These are phyloP conservation scores for Protosalanx chinensis DNA, from an alignment of 2,797 vertebrate species.

Conservation along the genomic window DNA sequence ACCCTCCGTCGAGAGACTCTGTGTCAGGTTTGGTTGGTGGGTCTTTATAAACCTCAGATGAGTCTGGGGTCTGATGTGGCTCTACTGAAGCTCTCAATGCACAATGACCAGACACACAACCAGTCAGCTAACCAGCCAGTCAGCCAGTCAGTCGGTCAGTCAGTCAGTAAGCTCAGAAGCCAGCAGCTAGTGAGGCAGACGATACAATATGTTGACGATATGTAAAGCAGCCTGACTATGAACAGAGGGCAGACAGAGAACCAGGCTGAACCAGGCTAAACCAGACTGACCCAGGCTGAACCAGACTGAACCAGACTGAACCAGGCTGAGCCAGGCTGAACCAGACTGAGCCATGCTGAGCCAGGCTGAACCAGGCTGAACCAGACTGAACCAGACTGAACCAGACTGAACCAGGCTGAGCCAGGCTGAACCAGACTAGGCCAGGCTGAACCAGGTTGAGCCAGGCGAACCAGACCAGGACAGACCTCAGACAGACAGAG, in stretches of 20 bases:
- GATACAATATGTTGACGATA: too few species aligned
- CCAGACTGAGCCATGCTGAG: too few species aligned
- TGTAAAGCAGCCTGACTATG: slow-evolving; percentile 34
- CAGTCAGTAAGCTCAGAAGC: not conserved
- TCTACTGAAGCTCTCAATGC: slow-evolving; percentile 44
- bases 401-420: too few species aligned
- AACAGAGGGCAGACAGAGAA: slow-evolving; percentile 39
- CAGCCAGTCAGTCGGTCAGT: not conserved
- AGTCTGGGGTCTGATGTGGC: slow-evolving; percentile 50
- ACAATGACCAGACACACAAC: slow-evolving; percentile 17
- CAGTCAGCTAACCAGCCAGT: not conserved
- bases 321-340: too few species aligned
- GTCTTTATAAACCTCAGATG: slow-evolving; percentile 54
- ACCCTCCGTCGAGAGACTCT: slow-evolving; percentile 19
- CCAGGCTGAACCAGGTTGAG: not conserved
- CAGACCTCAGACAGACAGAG: slow-evolving; percentile 16
- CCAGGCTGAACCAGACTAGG: too few species aligned
- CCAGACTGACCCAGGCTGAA: too few species aligned
- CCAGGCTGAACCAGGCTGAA: too few species aligned
- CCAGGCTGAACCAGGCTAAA: too few species aligned
- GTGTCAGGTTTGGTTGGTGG: slow-evolving; percentile 27
- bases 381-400: too few species aligned
- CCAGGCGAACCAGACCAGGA: slow-evolving; percentile 7
- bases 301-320: too few species aligned
- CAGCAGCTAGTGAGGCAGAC: not conserved